Conservation (phyloP, 1,140 invertebrate genomes). For the Anthonomus grandis region DNA sequence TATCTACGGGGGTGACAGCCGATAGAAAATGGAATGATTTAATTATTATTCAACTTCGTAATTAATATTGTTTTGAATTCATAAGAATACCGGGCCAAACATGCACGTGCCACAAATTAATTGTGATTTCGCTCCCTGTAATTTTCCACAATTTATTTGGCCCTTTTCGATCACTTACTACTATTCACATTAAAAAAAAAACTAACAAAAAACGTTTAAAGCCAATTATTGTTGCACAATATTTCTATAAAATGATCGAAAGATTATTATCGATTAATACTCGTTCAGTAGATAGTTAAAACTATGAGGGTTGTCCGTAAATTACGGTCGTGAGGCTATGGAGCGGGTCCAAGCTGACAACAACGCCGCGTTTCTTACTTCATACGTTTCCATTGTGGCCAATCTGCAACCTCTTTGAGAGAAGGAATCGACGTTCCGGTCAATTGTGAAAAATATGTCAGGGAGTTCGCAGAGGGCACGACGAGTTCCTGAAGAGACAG, state of each 20-base stretch:
- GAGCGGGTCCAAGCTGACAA: no score
- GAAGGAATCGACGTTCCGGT: no score
- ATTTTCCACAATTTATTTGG: background rate
- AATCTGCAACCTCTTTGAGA: no score
- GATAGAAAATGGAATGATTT: slow-evolving; percentile 2
- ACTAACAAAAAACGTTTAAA: slow-evolving; percentile 4
- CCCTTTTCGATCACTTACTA: background rate
- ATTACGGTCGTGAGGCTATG: no score
- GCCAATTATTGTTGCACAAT: slow-evolving; percentile 3
- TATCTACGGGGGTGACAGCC: background rate
- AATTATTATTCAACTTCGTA: background rate
- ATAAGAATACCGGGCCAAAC: background rate
- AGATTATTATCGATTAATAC: background rate
- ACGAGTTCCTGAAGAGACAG: no score
- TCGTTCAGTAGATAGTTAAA: background rate
- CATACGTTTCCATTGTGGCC: no score
- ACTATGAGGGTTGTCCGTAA: no score
- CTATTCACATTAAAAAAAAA: background rate
- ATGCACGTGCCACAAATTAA: background rate
- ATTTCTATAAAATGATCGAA: background rate
- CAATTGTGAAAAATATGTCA: no score
- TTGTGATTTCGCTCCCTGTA: background rate
- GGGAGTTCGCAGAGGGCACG: no score
- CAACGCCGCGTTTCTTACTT: no score
- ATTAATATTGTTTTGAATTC: background rate